Percentiles rank a stretch among this genome's conserved stretches.
Conservation (phyloP, 1,140 invertebrate genomes). For the Sitobion miscanthi region DNA sequence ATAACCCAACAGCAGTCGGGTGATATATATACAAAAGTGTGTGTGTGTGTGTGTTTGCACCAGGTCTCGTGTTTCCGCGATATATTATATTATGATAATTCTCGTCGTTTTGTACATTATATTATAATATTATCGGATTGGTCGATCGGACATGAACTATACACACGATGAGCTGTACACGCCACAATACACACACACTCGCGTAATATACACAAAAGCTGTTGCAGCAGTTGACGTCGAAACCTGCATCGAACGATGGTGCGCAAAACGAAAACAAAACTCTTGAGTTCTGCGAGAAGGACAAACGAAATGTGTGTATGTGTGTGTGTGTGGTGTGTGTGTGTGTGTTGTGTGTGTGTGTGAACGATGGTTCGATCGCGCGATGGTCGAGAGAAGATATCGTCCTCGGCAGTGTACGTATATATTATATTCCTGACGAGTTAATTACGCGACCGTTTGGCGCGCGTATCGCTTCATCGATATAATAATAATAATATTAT, state of each 20-base stretch:
- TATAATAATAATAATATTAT: background rate
- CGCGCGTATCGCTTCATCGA: background rate
- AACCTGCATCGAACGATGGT: background rate
- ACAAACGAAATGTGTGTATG: background rate
- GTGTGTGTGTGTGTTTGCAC: background rate
- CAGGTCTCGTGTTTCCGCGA: background rate
- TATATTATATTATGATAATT: conserved; percentile 28
- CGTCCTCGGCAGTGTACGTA: background rate
- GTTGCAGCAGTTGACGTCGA: background rate
- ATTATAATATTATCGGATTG: conserved; percentile 6
- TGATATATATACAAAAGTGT: background rate
- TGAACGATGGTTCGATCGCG: background rate
- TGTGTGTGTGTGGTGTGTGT: background rate
- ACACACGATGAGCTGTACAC: background rate
- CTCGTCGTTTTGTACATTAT: background rate
- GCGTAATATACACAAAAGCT: background rate
- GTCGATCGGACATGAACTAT: background rate
- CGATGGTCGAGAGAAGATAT: background rate
- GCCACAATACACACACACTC: background rate
- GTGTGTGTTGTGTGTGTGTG: background rate
- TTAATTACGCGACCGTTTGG: conserved; percentile 7
- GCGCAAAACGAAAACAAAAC: background rate
- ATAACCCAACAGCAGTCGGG: background rate
- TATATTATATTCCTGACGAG: background rate
- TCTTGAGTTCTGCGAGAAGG: background rate